phyloP scores from a whole-genome alignment of 2,797 vertebrate genomes.

The Orientallactaga sibirica region DNA sequence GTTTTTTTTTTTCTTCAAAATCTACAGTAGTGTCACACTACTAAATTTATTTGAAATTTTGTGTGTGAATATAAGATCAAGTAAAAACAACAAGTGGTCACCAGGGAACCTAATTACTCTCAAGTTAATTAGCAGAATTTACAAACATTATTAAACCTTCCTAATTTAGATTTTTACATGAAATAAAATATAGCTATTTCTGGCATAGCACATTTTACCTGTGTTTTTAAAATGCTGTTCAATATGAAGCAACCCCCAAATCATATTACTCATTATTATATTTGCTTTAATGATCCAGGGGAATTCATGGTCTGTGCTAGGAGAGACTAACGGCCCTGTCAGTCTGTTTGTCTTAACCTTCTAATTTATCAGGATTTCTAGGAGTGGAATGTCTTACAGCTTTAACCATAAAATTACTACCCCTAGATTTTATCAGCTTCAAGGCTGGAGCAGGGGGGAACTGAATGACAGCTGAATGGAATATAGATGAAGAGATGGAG shows the following conservation, averaged over 20 bases:
- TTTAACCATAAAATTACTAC: constrained; percentile 62
- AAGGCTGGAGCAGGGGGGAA: not conserved
- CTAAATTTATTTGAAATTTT: constrained; percentile 54
- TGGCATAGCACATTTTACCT: not conserved
- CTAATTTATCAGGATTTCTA: constrained; percentile 62
- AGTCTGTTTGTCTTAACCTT: constrained; percentile 63
- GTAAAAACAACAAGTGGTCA: not conserved
- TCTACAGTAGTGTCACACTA: constrained; percentile 18
- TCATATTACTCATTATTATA: constrained; percentile 30
- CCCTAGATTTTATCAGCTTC: constrained; percentile 55
- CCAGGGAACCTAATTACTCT: not conserved
- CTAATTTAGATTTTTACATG: not conserved
- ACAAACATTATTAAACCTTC: not conserved
- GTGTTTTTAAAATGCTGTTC: constrained; percentile 41
- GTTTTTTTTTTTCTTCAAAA: constrained; percentile 46
- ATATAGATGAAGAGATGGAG: constrained; percentile 20
- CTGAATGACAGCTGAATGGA: constrained; percentile 66
- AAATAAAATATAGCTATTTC: constrained; percentile 39
- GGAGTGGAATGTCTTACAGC: constrained; percentile 47
- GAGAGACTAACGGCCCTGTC: constrained; percentile 21
- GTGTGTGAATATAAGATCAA: constrained; percentile 35
- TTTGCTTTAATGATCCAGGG: constrained; percentile 38
- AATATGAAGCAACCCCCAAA: constrained; percentile 24
- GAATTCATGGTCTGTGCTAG: not conserved
- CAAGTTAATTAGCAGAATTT: constrained; percentile 26